A percentile compares a stretch with the other conserved stretches of the same genome.
Conservation (phyloP, 2,888 invertebrate genomes). For the Hypselothyrea guttata region DNA sequence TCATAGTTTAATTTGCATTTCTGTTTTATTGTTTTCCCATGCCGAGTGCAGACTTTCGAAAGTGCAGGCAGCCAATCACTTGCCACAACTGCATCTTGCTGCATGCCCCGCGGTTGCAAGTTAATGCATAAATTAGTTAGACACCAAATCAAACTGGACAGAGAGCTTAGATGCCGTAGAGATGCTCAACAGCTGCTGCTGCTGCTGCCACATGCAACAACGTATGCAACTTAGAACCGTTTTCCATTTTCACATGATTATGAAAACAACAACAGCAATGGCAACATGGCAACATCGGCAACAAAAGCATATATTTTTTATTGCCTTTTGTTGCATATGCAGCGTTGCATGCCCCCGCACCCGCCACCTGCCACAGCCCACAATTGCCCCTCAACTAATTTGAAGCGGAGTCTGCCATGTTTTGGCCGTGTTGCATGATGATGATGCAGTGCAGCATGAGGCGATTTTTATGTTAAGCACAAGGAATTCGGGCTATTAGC, state of each 20-base stretch:
- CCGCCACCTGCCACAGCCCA: background rate
- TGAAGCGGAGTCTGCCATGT: constrained; percentile 20
- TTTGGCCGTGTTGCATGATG: constrained; percentile 44
- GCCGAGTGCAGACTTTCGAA: too few species aligned
- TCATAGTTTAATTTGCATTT: too few species aligned
- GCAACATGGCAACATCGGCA: constrained; percentile 5
- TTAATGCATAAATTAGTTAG: constrained; percentile 51
- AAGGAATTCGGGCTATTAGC: constrained; percentile 81
- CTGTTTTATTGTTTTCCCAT: too few species aligned
- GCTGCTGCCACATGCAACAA: too few species aligned
- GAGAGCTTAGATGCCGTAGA: constrained; percentile 11
- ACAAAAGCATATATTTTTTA: constrained; percentile 4
- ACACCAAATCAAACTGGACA: constrained; percentile 34
- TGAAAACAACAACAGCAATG: constrained; percentile 18
- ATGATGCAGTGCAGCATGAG: constrained; percentile 71
- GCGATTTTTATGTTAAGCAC: constrained; percentile 78
- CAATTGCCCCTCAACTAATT: constrained; percentile 50
- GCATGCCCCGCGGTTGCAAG: constrained; percentile 23
- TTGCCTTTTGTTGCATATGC: background rate
- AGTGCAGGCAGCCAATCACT: constrained; percentile 9
- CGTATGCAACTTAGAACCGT: constrained; percentile 31
- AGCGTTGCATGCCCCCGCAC: background rate
- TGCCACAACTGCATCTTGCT: constrained; percentile 12
- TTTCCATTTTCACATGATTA: constrained; percentile 68
- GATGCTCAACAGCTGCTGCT: background rate